Base-by-base conservation (phyloP, 2,797 vertebrate species). In the Tachyglossus aculeatus region DNA sequence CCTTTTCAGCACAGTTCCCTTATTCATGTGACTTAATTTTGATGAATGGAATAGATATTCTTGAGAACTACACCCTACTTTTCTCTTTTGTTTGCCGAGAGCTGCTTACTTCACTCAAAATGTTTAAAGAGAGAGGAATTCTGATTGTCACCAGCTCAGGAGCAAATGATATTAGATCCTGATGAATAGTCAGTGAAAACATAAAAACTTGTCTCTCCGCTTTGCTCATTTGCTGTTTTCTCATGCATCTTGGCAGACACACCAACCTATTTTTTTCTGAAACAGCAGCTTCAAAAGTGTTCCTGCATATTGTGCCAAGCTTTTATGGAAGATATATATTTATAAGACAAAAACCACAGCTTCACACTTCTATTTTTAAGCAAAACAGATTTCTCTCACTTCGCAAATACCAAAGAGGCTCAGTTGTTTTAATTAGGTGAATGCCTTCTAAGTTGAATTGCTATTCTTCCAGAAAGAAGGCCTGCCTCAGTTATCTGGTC, bases 21-120 rank as follows among this genome's bases (percentile, higher is more conserved):
- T 82, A 80, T 73, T 87, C n/a, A 7, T 36, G 53, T 69, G 76
- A 50, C 44, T 84, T 84, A 83, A 55, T 80, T 73, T 50, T 86
- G 72, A 83, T 78, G 48, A 85, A 74, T 79, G 75, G 33, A 58
- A 79, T 81, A 76, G 77, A 48, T 48, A 87, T 63, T 56, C 57
- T 39, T 71, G 72, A 37, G 74, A 87, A 75, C 82, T 82, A 32
- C 38, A 83, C 44, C 37, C 47, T 69, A 53, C 44, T 38, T 68
- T 62, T 67, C 38, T 33, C 56, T 50, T 74, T 73, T 80, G 54
- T 71, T 77, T 37, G 29, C 63, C 43, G 56, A 58, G 33, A 82
- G 29, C 18, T 80, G 29, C 18, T 80, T 71, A 65, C 74, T 86
- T 84, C 56, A 87, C 59, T 74, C n/a, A 55, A 33, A 60, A 62